Evolutionary conservation across 1,140 invertebrate genomes (phyloP).

Genomic region (Diuraphis noxia): DNA sequence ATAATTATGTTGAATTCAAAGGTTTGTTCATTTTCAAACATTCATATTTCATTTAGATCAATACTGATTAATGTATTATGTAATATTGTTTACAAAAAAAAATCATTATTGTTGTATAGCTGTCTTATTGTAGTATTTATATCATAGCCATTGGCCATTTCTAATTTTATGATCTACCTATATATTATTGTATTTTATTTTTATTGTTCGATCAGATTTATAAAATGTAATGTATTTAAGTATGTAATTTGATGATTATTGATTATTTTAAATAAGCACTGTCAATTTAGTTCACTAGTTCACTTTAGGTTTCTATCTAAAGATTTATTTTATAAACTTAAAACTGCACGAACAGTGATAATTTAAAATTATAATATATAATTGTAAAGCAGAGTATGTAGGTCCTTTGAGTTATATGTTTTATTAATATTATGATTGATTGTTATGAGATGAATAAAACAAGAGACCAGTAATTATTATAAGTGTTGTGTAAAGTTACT

Average conservation of each 20-base stretch:
- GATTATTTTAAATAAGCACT: background rate
- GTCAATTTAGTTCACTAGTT: background rate
- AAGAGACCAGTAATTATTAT: background rate
- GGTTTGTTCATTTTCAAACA: background rate
- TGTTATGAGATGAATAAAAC: background rate
- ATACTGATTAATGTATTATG: background rate
- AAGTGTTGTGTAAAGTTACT: background rate
- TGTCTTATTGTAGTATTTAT: background rate
- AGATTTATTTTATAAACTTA: background rate
- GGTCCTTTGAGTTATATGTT: background rate
- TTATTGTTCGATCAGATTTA: background rate
- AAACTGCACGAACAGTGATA: background rate
- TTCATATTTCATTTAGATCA: background rate
- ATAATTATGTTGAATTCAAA: background rate
- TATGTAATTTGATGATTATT: background rate
- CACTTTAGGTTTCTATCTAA: background rate
- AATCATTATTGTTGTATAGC: background rate
- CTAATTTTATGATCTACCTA: background rate
- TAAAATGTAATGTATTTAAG: background rate
- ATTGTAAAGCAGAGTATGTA: background rate
- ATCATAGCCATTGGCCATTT: background rate
- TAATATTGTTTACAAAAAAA: background rate
- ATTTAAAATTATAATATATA: background rate
- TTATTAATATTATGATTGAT: background rate
- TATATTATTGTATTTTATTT: background rate